phyloP scores from a whole-genome alignment of 2,113 vertebrate species.

The Chinchilla lanigera region DNA sequence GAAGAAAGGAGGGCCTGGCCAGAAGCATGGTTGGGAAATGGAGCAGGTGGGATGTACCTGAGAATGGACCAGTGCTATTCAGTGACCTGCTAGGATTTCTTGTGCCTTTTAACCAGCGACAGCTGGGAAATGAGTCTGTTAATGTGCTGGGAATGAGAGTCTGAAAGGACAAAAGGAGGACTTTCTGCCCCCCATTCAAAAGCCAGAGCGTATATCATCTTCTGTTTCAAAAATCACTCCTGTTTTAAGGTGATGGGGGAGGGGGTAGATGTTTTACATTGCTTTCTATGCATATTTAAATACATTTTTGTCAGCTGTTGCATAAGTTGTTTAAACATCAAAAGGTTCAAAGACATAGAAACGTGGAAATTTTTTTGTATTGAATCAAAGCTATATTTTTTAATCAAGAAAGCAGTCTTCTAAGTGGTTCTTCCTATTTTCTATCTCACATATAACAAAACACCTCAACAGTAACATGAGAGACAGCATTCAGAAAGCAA shows the following conservation, averaged over 20 bases:
- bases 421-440: constrained; percentile 81
- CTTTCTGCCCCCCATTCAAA: neutral
- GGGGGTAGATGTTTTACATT: constrained; percentile 24
- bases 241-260: constrained; percentile 19
- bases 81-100: neutral
- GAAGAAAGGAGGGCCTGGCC: neutral
- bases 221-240: constrained; percentile 55
- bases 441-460: constrained; percentile 78
- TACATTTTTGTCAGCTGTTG: constrained; percentile 44
- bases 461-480: constrained; percentile 74
- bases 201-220: neutral
- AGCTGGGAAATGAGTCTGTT: neutral
- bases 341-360: constrained; percentile 68
- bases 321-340: constrained; percentile 70
- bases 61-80: neutral
- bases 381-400: constrained; percentile 75
- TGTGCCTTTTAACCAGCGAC: neutral
- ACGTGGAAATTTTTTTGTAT: constrained; percentile 63
- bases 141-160: neutral
- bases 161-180: constrained; percentile 41
- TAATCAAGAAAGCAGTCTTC: constrained; percentile 74
- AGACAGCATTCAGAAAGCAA: constrained; percentile 83
- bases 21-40: neutral
- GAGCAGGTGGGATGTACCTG: too few species aligned
- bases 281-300: constrained; percentile 70